These are phyloP conservation scores for Paratilapia polleni DNA, from an alignment of 2,113 vertebrate genomes.

Conservation along the genomic window DNA sequence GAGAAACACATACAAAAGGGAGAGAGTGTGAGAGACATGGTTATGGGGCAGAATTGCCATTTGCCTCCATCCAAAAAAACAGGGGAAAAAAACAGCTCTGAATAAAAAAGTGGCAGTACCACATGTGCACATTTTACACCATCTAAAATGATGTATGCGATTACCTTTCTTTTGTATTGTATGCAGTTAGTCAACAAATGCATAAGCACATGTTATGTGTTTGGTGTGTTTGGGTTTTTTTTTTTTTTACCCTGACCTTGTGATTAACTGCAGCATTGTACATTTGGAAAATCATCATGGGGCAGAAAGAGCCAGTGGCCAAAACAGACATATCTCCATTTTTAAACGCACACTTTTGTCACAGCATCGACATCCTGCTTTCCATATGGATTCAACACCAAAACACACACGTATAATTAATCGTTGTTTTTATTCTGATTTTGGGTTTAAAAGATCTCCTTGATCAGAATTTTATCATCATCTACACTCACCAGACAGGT, in stretches of 20 bases:
- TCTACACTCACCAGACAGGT: neutral
- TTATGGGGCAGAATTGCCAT: neutral
- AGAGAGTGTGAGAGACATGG: neutral
- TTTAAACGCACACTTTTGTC: constrained; percentile 38
- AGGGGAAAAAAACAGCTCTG: neutral
- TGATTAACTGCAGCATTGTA: constrained; percentile 40
- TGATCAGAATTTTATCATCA: neutral
- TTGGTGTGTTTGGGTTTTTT: constrained; percentile 16
- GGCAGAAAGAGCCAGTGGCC: constrained; percentile 39
- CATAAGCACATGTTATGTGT: constrained; percentile 24
- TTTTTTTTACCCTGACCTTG: constrained; percentile 14
- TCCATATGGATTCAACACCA: constrained; percentile 10
- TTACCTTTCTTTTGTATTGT: neutral
- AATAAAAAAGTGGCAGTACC: neutral
- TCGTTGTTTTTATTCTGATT: neutral
- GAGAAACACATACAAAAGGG: neutral
- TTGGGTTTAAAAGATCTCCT: neutral
- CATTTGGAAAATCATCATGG: constrained; percentile 44
- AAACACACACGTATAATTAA: neutral
- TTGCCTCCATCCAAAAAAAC: constrained; percentile 2
- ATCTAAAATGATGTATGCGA: neutral
- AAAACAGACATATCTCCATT: constrained; percentile 48
- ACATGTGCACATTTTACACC: neutral
- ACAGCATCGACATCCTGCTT: neutral
- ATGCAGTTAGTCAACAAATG: constrained; percentile 29